These are phyloP conservation scores for Oceanodroma leucorhoa DNA, from an alignment of 2,797 vertebrate genomes.

Conservation along the genomic window DNA sequence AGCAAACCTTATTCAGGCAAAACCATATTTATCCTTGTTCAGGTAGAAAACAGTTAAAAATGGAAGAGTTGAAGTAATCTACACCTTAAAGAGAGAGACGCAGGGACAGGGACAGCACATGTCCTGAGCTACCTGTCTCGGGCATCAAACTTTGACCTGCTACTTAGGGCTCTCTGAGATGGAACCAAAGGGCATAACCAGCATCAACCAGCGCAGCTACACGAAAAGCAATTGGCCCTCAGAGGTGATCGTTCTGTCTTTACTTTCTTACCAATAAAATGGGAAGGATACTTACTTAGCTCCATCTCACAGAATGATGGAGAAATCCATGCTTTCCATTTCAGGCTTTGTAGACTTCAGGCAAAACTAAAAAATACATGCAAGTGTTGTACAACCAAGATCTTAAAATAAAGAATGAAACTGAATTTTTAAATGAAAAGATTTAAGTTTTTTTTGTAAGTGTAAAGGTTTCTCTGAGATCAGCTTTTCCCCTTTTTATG, in stretches of 20 bases:
- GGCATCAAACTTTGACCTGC: not conserved
- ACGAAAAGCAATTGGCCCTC: accelerated
- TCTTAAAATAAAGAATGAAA: not conserved
- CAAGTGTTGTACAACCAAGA: not conserved
- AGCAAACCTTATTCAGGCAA: not conserved
- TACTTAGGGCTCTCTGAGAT: not conserved
- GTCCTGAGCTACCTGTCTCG: not conserved
- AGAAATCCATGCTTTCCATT: not conserved
- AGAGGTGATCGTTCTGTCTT: not conserved
- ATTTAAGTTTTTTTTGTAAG: not conserved
- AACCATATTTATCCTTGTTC: not conserved
- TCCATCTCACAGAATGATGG: not conserved
- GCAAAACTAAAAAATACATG: not conserved
- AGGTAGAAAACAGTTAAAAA: not conserved
- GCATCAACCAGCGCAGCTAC: not conserved
- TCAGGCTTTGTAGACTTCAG: not conserved
- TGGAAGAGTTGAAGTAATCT: not conserved
- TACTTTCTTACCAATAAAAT: not conserved
- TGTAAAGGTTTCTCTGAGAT: not conserved
- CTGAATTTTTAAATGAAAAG: accelerated
- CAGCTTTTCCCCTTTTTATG: not conserved
- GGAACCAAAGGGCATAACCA: not conserved
- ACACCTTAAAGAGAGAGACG: not conserved
- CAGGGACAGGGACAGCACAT: not conserved
- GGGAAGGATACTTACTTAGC: not conserved